Percentiles rank a stretch among this genome's conserved stretches.
Conservation (phyloP, 2,113 vertebrate genomes). For the Cyanoderma ruficeps region DNA sequence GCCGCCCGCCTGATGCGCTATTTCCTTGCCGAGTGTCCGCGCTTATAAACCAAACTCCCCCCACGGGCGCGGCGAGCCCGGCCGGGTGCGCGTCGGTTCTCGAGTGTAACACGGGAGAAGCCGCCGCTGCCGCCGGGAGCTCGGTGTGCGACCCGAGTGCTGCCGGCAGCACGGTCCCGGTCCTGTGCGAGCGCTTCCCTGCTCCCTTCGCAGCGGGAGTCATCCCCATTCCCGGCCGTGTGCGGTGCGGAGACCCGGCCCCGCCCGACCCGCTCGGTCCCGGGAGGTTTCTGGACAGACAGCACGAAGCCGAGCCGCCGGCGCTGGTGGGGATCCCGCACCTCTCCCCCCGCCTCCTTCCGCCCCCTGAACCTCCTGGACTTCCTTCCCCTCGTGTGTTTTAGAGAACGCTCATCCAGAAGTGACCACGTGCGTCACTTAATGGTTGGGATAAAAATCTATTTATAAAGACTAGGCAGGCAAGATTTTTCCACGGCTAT, state of each 20-base stretch:
- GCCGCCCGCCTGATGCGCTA: fast-evolving
- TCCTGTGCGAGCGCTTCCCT: neutral
- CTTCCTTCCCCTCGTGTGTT: neutral
- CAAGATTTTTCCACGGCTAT: slow-evolving; percentile 14
- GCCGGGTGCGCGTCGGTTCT: neutral
- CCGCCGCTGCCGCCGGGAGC: neutral
- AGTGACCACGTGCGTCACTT: neutral
- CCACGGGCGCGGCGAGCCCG: neutral
- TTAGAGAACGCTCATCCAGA: neutral
- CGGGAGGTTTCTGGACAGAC: neutral
- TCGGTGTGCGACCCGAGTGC: neutral
- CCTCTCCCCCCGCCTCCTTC: no score
- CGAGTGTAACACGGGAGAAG: neutral
- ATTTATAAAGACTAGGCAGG: slow-evolving; percentile 21
- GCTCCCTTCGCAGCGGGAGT: neutral
- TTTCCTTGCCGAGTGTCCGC: fast-evolving
- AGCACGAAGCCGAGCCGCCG: neutral
- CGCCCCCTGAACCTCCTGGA: neutral
- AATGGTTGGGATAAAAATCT: neutral
- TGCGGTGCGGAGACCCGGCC: neutral
- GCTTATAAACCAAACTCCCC: fast-evolving
- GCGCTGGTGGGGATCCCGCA: neutral
- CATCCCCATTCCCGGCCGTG: neutral
- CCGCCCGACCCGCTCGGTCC: neutral
- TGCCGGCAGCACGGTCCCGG: neutral